Percentiles rank a stretch among this genome's conserved stretches.
phyloP scores from a whole-genome alignment of 2,888 invertebrate genomes.

The Drosophila melanocephala region DNA sequence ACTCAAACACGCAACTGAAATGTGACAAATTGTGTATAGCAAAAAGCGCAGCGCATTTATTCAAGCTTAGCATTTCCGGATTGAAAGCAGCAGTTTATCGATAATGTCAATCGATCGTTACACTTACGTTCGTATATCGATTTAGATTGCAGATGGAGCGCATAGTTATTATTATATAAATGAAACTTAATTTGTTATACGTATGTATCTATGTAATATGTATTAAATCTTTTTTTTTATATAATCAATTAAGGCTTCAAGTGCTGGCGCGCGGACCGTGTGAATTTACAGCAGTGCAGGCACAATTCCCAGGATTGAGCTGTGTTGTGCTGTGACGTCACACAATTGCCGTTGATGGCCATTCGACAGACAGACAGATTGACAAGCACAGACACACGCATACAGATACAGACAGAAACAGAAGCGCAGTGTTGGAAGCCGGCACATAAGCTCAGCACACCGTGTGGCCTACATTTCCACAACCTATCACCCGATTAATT shows the following conservation, averaged over 20 bases:
- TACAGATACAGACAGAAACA: constrained; percentile 11
- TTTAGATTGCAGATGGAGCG: constrained; percentile 21
- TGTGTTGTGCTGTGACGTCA: constrained; percentile 22
- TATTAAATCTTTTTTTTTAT: constrained; percentile 33
- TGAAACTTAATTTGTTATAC: constrained; percentile 50
- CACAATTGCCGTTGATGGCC: constrained; percentile 21
- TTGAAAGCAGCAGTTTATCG: constrained; percentile 26
- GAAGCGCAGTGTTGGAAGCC: constrained; percentile 25
- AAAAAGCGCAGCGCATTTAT: constrained; percentile 55
- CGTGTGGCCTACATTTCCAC: constrained; percentile 56
- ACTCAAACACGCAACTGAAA: constrained; percentile 40
- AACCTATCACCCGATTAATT: constrained; percentile 50
- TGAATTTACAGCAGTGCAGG: constrained; percentile 6
- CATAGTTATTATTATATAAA: constrained; percentile 44
- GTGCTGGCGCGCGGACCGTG: constrained; percentile 13
- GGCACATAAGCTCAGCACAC: constrained; percentile 54
- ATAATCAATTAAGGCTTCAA: constrained; percentile 38
- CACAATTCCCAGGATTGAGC: constrained; percentile 14
- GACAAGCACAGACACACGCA: constrained; percentile 13
- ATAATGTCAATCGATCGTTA: constrained; percentile 28
- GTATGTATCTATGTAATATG: constrained; percentile 46
- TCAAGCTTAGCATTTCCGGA: constrained; percentile 50
- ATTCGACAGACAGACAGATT: constrained; percentile 15
- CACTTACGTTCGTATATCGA: constrained; percentile 21
- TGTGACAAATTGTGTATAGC: constrained; percentile 56